phyloP scores from a whole-genome alignment of 2,113 vertebrate species.

The Campylomormyrus tamandua region DNA sequence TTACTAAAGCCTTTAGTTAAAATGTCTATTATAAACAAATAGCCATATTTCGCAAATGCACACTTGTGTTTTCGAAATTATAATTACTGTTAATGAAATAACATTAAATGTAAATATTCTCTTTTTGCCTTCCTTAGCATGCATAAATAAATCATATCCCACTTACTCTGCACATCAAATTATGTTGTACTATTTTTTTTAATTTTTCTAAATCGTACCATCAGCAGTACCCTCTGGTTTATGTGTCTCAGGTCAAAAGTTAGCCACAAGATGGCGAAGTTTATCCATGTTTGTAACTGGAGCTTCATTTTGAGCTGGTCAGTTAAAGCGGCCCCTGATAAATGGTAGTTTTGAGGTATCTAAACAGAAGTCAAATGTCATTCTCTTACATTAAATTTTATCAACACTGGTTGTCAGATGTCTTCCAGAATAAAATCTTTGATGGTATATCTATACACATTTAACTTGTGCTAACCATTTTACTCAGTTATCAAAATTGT shows the following conservation, averaged over 20 bases:
- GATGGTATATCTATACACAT: background rate
- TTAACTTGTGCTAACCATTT: background rate
- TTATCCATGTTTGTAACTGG: background rate
- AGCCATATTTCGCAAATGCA: background rate
- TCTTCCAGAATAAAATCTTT: background rate
- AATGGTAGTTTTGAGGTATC: background rate
- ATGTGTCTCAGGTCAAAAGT: background rate
- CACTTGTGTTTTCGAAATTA: background rate
- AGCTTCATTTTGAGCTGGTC: background rate
- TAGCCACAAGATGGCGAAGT: constrained; percentile 15
- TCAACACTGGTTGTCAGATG: background rate
- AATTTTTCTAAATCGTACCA: background rate
- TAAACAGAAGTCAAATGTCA: background rate
- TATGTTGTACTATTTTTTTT: background rate
- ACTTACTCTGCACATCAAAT: background rate
- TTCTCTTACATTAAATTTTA: background rate
- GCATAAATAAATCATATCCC: background rate
- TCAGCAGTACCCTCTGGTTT: background rate
- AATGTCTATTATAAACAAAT: background rate
- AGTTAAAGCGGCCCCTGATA: background rate
- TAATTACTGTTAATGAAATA: background rate
- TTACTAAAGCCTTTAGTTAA: too few species aligned
- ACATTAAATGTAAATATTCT: background rate
- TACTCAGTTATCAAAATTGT: background rate
- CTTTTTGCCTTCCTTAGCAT: background rate